Evolutionary conservation across 2,888 invertebrate species (phyloP), one percentile per base, ranked within the genome.

Genomic region (Protodeltote pygarga): DNA sequence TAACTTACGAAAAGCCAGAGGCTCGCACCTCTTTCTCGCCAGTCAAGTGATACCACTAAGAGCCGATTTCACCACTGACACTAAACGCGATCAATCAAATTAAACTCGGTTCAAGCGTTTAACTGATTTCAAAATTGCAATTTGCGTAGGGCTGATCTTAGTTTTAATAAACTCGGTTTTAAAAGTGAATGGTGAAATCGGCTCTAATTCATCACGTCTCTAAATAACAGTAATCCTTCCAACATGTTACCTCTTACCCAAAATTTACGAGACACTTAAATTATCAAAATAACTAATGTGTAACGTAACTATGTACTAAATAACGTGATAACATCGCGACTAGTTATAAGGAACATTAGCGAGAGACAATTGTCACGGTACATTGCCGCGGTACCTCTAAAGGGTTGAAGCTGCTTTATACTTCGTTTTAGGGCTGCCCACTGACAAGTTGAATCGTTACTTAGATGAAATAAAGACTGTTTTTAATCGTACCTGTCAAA

Each of bases 211-310:
- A 39, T 31, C 11, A 11, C 11, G 17, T 21, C 3, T 0, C 0
- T 21, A 31, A 41, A 59, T 54, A 42, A 59, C 15, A 2, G 21
- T 55, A 51, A 25, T 8, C 52, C 32, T 54, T 28, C 33, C 23
- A 25, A 46, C 35, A 34, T 20, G 19, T 25, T 31, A 6, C 15
- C 9, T 37, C 19, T 40, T 53, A 23, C 32, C 23, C 23, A 2
- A 31, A 38, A 62, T 62, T 62, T 29, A 55, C 27, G 40, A 14
- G 29, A n/a, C 48, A 27, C 37, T 54, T 54, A 41, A 47, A 54
- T 62, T 58, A 61, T 47, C 48, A 58, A 38, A 58, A 54, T 62
- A 62, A 58, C 62, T 48, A 41, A 54, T 21, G 10, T 38, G 54
- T 48, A 41, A 54, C 23, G 10, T 38, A 62, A 54, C 37, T 25